Base-by-base conservation (phyloP, 2,797 vertebrate genomes). In the Uromys caudimaculatus region DNA sequence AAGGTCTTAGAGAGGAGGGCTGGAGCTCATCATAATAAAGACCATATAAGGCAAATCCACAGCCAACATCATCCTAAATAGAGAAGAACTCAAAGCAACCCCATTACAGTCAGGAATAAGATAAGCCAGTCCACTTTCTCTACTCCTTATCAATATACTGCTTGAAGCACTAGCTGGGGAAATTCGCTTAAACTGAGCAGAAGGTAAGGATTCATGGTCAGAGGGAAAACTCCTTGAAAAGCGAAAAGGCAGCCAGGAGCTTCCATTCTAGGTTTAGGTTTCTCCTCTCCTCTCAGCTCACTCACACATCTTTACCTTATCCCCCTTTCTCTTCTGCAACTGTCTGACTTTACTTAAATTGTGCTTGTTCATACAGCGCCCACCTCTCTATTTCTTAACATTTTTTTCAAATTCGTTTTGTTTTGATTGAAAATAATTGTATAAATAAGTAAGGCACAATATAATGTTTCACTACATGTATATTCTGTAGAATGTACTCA, bases 251-350 rank as follows among this genome's bases (percentile, higher is more conserved):
- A 4, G 50, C 24, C 21, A 64, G 58, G 4, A 44, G 7, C 56
- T 90, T 75, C 27, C 19, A 35, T 78, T 58, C 52, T 52, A 50
- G 35, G 6, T 62, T 2, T 6, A 27, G 13, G 2, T 1, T 6
- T 41, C 27, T 77, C 3, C 62, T 52, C 3, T 62, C n/a, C 0
- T 52, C 38, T 12, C 0, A 14, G 12, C 23, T 10, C 17, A 32
- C 19, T 86, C 21, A 14, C 82, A 38, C 0, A 1, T 11, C 47
- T 24, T 24, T 19, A 29, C 4, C 32, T 8, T 47, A 50, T 21
- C 0, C 10, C 32, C 35, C 10, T 77, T n/a, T 76, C 14, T 81
- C 47, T 76, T 11, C 35, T n/a, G 17, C 6, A 41, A 17, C 14
- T 23, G 41, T 17, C 23, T 41, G 8, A 32, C 17, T 32, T 44